Base-by-base conservation (phyloP, 2,797 vertebrate species). In the Tenualosa thibaudeaui region DNA sequence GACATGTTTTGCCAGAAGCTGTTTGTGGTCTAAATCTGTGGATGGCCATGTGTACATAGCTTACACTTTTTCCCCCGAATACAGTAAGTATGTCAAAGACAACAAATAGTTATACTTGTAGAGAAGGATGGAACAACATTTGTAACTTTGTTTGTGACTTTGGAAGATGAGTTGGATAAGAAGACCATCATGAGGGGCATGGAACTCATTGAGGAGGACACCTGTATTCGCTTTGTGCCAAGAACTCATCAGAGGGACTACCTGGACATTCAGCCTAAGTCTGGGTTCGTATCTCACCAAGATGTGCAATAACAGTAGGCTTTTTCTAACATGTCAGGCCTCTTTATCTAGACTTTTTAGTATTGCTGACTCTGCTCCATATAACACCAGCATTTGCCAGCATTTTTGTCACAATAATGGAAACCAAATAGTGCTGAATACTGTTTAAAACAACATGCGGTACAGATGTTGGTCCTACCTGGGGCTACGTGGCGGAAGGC, bases 391-490 rank as follows among this genome's bases (percentile, higher is more conserved):
- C 1, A 50, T 7, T 50, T 51, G 10, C 0, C 1, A 62, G 4
- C 17, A 1, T 6, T 19, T 22, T 78, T 22, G 43, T 43, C 17
- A 46, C 15, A 40, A 9, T 1, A 46, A 43, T 19, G 8, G 40
- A 46, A 40, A 43, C 17, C 37, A 22, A 37, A 65, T 3, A 37
- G 1, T 37, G 13, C 12, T 71, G 65, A 68, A 68, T n/a, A 68
- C 65, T 68, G 65, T 75, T 43, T 40, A 19, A 75, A 75, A 40
- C 12, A 40, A 75, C 15, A 43, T 19, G 71, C 43, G 37, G n/a
- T 53, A 17, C 85, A 96, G 95, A 85, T 96, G 96, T 88, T 96
- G 96, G 97, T 98, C 97, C 71, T 97, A 95, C 93, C 94, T 98
- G 86, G 97, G 97, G 17, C 90, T 93, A 4, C 95, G 94, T 54